Conservation (phyloP, 2,113 vertebrate genomes). For the Ophthalmolycus amberensis region DNA sequence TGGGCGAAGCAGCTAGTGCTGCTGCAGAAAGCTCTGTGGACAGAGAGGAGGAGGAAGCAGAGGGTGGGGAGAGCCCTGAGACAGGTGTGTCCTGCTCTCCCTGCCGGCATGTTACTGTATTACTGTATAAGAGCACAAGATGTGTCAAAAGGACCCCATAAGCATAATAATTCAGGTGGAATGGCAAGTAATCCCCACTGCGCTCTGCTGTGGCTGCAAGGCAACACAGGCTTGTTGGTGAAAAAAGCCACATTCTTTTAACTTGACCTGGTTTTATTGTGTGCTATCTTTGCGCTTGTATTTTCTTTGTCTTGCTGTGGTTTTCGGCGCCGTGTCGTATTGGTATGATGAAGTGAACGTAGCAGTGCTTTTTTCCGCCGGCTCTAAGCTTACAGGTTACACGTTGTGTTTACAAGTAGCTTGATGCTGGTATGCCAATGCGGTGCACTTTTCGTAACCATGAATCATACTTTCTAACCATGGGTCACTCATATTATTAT, state of each 20-base stretch:
- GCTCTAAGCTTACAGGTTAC: slow-evolving; percentile 82
- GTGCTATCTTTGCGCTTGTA: slow-evolving; percentile 65
- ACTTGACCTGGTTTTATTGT: slow-evolving; percentile 55
- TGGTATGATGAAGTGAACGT: slow-evolving; percentile 67
- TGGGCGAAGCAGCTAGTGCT: slow-evolving; percentile 82
- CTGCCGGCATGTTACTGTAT: slow-evolving; percentile 88
- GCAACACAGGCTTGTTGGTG: slow-evolving; percentile 87
- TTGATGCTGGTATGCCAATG: slow-evolving; percentile 90
- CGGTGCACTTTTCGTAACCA: slow-evolving; percentile 69
- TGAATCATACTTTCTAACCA: slow-evolving; percentile 40
- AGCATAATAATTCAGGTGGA: slow-evolving; percentile 71
- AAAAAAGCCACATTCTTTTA: slow-evolving; percentile 77
- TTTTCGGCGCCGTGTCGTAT: slow-evolving; percentile 79
- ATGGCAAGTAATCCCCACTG: slow-evolving; percentile 77
- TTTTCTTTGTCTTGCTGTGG: slow-evolving; percentile 64
- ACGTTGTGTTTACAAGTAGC: slow-evolving; percentile 82
- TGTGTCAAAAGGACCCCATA: slow-evolving; percentile 57
- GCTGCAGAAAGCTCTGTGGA: slow-evolving; percentile 83
- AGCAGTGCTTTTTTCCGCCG: slow-evolving; percentile 76
- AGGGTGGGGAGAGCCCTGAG: slow-evolving; percentile 83
- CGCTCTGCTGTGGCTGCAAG: slow-evolving; percentile 84
- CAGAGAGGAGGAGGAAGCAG: slow-evolving; percentile 82
- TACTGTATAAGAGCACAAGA: slow-evolving; percentile 61
- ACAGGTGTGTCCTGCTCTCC: slow-evolving; percentile 92
- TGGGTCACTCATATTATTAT: slow-evolving; percentile 79